Conservation (phyloP, 2,888 invertebrate species). For the Nipponacmea schrenckii region DNA sequence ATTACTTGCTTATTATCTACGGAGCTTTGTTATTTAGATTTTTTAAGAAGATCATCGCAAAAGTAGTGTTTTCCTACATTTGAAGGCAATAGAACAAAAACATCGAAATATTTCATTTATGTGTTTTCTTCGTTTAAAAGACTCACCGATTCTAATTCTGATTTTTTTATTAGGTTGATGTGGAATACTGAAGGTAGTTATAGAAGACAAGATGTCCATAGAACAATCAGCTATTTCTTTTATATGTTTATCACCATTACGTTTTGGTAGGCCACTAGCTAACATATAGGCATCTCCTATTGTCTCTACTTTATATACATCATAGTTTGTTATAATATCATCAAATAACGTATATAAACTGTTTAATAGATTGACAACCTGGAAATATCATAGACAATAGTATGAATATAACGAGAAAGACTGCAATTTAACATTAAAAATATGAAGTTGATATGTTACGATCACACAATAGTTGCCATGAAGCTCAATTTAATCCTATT, state of each 20-base stretch:
- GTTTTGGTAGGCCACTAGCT: conserved; percentile 56
- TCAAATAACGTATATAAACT: conserved; percentile 60
- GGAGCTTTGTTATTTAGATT: too few species aligned
- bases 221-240: conserved; percentile 55
- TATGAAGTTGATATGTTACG: too few species aligned
- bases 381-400: conserved; percentile 18
- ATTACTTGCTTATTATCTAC: too few species aligned
- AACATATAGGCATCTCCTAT: conserved; percentile 63
- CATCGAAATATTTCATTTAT: too few species aligned
- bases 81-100: too few species aligned
- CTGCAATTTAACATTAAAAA: too few species aligned
- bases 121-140: too few species aligned
- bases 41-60: too few species aligned
- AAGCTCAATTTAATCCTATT: too few species aligned
- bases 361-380: conserved; percentile 59
- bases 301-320: conserved; percentile 52
- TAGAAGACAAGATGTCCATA: conserved; percentile 53
- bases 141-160: conserved; percentile 51
- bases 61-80: too few species aligned
- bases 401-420: too few species aligned
- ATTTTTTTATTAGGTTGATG: conserved; percentile 50
- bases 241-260: conserved; percentile 52
- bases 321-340: conserved; percentile 56
- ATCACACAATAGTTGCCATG: too few species aligned
- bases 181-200: conserved; percentile 52